Base-by-base conservation (phyloP, 2,888 invertebrate species). In the Anthrax anthrax region DNA sequence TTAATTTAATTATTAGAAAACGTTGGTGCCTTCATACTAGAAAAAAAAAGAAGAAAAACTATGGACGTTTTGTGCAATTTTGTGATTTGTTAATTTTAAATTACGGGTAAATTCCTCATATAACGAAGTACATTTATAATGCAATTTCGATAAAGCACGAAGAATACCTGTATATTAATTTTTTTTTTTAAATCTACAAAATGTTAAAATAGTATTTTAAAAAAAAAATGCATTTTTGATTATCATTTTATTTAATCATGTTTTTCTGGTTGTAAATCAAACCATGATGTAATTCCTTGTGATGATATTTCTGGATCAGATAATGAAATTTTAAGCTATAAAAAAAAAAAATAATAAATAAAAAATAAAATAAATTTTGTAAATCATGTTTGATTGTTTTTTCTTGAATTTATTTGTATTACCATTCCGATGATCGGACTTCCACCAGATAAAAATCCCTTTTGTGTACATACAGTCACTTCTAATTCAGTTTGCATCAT, bases 401-500 rank as follows among this genome's bases (percentile, higher is more conserved):
- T n/a, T n/a, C n/a, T n/a, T 34, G 34, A 13, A 13, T 34, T 34
- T 10, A 12, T 10, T 34, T 10, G 1, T 34, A 14, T 61, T 61
- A 85, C 79, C 75, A 86, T 84, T 56, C 89, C 89, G 65, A 89
- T 81, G 41, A 85, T 74, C 29, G 88, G 87, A 63, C 83, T 85
- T 53, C 84, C 81, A n/a, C 81, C 78, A 42, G 76, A 77, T 39
- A 87, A 73, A 67, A 86, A 80, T 48, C 85, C 84, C 60, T 90
- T 90, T 63, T 89, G 88, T 16, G 91, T 87, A 57, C 88, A 84
- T 23, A 92, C 87, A 1, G 87, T 85, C 29, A 94, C 77, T 67
- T 91, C 88, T 48, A 94, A 70, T 47, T 82, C 81, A 16, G 83
- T 76, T 40, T 77, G 77, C 57, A 79, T 76, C 45, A 92, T 67